Evolutionary conservation across 2,113 vertebrate genomes (phyloP).

Genomic region (Notothenia coriiceps): DNA sequence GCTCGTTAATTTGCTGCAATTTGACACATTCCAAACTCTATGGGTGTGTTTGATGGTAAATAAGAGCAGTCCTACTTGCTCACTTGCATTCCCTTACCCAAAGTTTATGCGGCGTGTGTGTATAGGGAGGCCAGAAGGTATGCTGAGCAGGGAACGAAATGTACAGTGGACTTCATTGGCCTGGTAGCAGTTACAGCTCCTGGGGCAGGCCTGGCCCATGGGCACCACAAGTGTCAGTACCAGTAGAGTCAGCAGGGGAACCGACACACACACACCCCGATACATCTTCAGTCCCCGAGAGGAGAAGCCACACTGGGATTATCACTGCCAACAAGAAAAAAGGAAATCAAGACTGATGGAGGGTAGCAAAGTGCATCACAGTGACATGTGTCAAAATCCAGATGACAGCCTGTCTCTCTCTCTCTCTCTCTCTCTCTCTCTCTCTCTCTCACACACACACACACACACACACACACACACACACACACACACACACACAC

Average conservation of each 20-base stretch:
- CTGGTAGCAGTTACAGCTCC: constrained; percentile 91
- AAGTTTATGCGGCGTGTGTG: constrained; percentile 92
- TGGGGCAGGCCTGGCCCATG: constrained; percentile 83
- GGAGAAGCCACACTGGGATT: constrained; percentile 19
- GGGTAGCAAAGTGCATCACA: constrained; percentile 20
- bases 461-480: background rate
- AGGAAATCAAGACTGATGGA: constrained; percentile 17
- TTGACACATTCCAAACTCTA: background rate
- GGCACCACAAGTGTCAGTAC: constrained; percentile 63
- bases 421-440: background rate
- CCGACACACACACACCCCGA: constrained; percentile 42
- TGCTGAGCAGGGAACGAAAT: constrained; percentile 88
- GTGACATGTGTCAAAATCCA: constrained; percentile 21
- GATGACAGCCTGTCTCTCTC: constrained; percentile 3
- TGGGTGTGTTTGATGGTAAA: background rate
- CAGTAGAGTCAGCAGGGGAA: constrained; percentile 82
- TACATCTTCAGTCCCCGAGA: constrained; percentile 33
- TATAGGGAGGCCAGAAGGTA: constrained; percentile 86
- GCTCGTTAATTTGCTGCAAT: background rate
- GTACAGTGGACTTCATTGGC: constrained; percentile 96
- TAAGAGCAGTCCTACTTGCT: background rate
- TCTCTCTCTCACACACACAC: background rate
- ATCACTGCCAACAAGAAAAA: constrained; percentile 42
- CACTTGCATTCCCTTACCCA: constrained; percentile 83
- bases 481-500: constrained; percentile 4